A percentile compares a stretch with the other conserved stretches of the same genome.
phyloP scores from a whole-genome alignment of 1,140 invertebrate genomes.

The Bombus breviceps region DNA sequence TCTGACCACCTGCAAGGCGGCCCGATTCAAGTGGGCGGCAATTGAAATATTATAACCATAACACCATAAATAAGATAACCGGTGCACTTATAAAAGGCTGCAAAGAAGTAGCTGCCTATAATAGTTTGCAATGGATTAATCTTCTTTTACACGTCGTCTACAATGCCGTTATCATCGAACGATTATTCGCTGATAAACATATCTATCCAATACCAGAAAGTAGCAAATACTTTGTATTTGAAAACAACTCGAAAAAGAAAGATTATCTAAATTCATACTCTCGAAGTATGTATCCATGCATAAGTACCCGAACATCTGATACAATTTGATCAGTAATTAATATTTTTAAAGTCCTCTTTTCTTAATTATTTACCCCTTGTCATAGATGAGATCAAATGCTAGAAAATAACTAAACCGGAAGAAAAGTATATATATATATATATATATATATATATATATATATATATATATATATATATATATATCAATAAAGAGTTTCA shows the following conservation, averaged over 20 bases:
- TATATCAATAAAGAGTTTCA: background rate
- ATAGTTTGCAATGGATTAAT: background rate
- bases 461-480: background rate
- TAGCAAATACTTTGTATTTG: background rate
- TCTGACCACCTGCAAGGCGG: slow-evolving; percentile 48
- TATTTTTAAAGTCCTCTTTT: background rate
- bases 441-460: too few species aligned
- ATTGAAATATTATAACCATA: slow-evolving; percentile 46
- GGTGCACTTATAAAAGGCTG: slow-evolving; percentile 30
- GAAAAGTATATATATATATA: background rate
- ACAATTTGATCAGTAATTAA: too few species aligned
- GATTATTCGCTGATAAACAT: background rate
- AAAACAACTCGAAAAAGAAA: background rate
- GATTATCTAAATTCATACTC: background rate
- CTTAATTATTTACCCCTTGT: background rate
- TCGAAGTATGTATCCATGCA: background rate
- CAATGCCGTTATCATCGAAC: background rate
- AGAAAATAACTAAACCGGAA: background rate
- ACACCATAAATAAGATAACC: slow-evolving; percentile 40
- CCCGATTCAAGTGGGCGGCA: slow-evolving; percentile 32
- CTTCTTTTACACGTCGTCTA: background rate
- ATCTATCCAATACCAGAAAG: background rate
- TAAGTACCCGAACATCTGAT: too few species aligned
- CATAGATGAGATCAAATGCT: background rate
- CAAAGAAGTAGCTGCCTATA: background rate